phyloP scores from a whole-genome alignment of 1,140 invertebrate genomes.

The Eurosta solidaginis region DNA sequence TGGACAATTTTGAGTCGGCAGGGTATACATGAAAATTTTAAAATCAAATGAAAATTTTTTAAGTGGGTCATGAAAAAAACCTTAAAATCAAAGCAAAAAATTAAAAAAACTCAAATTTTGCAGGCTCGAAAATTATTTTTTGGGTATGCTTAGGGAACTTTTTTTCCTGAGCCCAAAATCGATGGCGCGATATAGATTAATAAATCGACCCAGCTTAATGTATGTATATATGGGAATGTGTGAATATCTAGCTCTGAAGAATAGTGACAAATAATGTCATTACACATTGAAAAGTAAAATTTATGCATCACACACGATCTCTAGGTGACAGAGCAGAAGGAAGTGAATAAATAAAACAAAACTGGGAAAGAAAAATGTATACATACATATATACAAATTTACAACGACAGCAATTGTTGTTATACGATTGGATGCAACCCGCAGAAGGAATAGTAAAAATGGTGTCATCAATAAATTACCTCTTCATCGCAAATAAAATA shows the following conservation, averaged over 20 bases:
- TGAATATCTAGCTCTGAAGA: background rate
- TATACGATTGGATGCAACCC: background rate
- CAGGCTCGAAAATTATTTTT: no score
- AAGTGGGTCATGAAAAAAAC: no score
- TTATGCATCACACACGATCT: slow-evolving; percentile 1
- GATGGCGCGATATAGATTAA: background rate
- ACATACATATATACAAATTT: background rate
- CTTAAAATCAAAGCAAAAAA: no score
- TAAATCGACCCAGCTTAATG: background rate
- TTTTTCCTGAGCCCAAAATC: no score
- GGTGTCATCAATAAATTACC: background rate
- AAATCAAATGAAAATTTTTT: no score
- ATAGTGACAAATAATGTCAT: slow-evolving; percentile 53
- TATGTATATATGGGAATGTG: background rate
- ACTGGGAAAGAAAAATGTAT: background rate
- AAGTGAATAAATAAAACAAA: background rate
- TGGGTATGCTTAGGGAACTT: no score
- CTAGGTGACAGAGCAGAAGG: background rate
- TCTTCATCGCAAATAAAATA: background rate
- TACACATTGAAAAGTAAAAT: slow-evolving; percentile 41
- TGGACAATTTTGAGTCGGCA: no score
- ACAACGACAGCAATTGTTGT: background rate
- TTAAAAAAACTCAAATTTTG: no score
- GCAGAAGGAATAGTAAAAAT: background rate
- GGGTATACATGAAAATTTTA: no score